Base-by-base conservation (phyloP, 2,888 invertebrate genomes). In the Carabus problematicus region DNA sequence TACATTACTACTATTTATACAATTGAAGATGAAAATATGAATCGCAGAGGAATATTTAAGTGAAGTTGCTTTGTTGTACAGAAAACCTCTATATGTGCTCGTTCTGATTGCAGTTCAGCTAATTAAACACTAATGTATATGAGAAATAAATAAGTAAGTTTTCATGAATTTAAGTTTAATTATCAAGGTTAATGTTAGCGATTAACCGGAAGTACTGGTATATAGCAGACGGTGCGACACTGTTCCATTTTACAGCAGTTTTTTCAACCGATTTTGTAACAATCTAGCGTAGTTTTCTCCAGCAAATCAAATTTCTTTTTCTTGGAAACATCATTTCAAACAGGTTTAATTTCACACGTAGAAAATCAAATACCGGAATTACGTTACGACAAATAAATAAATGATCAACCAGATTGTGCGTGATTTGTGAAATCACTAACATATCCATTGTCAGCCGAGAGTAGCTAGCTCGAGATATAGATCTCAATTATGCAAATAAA, bases 291-390 rank as follows among this genome's bases (percentile, higher is more conserved):
- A 43, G 43, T 64, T 64, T 64, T 64, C 64, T 64, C 64, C 45
- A 56, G 42, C 43, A 63, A 64, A 60, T 43, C 43, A 47, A 49
- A 66, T 66, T 66, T 66, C 66, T 66, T 66, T 66, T 66, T 45
- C 58, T 63, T 9, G 40, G 58, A 59, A 66, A 16, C 39, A 59
- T 66, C 59, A 18, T 58, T 58, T 59, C 40, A 66, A 66, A 59
- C 58, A 66, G 66, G 66, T 59, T 40, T 49, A 66, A 66, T 66
- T 58, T 66, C 66, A 66, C 41, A 49, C 29, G 29, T 45, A 66
- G 66, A 66, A 66, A 59, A 66, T 18, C 47, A 49, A 66, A 66
- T 66, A 58, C 59, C 41, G 58, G 49, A 66, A 58, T 19, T 47
- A 49, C 8, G 47, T 45, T 47, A 40, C 55, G 49, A 47, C 55